These are phyloP conservation scores for Pseudeuparius sepicola DNA, from an alignment of 2,888 invertebrate species.

Conservation along the genomic window DNA sequence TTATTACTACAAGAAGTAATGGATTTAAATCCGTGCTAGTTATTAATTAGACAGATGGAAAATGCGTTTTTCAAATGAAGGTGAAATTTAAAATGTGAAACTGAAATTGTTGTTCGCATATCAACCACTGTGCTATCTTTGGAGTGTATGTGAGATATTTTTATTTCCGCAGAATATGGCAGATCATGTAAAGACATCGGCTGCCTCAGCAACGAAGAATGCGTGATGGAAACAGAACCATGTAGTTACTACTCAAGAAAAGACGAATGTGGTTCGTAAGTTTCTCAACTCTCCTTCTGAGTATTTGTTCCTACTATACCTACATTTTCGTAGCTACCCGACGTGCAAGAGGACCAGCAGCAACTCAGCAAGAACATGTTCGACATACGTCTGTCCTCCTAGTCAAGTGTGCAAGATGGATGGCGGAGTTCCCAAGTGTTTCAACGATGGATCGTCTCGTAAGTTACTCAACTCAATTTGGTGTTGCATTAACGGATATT, in stretches of 20 bases:
- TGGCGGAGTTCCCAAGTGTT: slow-evolving; percentile 36
- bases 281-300: slow-evolving; percentile 14
- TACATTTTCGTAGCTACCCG: slow-evolving; percentile 33
- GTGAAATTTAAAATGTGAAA: too few relatives aligned
- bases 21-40: too few relatives aligned
- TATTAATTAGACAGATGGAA: too few relatives aligned
- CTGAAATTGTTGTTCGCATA: too few relatives aligned
- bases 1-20: too few relatives aligned
- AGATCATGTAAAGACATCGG: slow-evolving; percentile 70
- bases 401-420: slow-evolving; percentile 36
- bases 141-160: too few relatives aligned
- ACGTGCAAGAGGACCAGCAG: slow-evolving; percentile 33
- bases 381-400: slow-evolving; percentile 37
- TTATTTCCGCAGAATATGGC: slow-evolving; percentile 77
- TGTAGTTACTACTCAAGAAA: slow-evolving; percentile 52
- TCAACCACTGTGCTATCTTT: too few relatives aligned
- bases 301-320: slow-evolving; percentile 3
- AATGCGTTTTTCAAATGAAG: too few relatives aligned
- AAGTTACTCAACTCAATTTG: slow-evolving; percentile 4
- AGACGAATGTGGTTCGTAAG: slow-evolving; percentile 39
- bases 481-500: too few relatives aligned
- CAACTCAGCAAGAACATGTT: slow-evolving; percentile 29
- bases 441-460: slow-evolving; percentile 29
- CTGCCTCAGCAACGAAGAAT: slow-evolving; percentile 59
- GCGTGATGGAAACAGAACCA: slow-evolving; percentile 61